Conservation (phyloP, 92 coral and sea anemone species). For the Palythoa grandis region DNA sequence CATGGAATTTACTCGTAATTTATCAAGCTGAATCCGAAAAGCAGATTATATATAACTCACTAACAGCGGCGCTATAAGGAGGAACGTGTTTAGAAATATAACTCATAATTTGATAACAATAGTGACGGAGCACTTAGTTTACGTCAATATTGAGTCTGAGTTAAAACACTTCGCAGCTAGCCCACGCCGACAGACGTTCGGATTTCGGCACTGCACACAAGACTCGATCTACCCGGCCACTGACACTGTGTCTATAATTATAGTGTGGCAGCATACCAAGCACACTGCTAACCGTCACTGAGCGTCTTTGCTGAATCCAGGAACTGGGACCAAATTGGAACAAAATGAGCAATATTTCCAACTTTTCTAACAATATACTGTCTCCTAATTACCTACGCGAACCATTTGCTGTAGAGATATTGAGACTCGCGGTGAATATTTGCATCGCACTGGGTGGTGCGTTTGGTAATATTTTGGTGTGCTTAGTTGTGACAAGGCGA, state of each 20-base stretch:
- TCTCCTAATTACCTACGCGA: not conserved
- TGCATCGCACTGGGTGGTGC: slow-evolving; percentile 33
- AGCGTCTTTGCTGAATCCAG: not conserved
- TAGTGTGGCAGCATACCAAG: not conserved
- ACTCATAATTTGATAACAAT: not conserved
- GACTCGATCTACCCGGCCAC: no score
- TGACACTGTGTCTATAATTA: no score
- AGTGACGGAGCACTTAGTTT: slow-evolving; percentile 3
- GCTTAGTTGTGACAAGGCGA: slow-evolving; percentile 31
- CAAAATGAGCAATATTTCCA: slow-evolving; percentile 21
- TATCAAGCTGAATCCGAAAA: not conserved
- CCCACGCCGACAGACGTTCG: not conserved
- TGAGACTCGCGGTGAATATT: slow-evolving; percentile 16
- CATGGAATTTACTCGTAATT: not conserved
- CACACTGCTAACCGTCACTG: not conserved
- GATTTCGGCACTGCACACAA: not conserved
- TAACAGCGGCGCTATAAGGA: not conserved
- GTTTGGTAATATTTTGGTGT: slow-evolving; percentile 28
- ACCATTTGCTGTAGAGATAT: slow-evolving; percentile 3
- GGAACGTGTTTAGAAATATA: not conserved
- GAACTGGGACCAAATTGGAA: not conserved
- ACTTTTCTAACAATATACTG: not conserved
- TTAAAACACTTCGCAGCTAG: no score
- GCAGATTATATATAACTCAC: not conserved
- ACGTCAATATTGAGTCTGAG: not conserved